phyloP scores from a whole-genome alignment of 1,140 invertebrate genomes.

The Cydia strobilella region DNA sequence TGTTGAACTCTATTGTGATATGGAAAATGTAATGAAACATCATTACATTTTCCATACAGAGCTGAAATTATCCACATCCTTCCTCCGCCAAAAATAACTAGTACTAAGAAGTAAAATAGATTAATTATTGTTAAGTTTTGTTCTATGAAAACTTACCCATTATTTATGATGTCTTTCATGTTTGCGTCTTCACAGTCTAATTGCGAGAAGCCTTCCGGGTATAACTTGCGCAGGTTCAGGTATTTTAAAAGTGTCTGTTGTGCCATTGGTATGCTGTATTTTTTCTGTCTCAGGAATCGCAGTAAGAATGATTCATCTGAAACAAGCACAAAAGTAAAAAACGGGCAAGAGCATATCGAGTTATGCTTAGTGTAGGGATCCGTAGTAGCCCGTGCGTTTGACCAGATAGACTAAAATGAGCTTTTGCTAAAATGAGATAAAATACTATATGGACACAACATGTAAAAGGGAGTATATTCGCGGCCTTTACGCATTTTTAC shows the following conservation, averaged over 20 bases:
- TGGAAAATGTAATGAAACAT: no score
- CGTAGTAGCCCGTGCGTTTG: no score
- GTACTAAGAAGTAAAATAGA: neutral
- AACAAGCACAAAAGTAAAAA: slow-evolving; percentile 38
- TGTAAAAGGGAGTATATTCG: no score
- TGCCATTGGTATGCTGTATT: slow-evolving; percentile 89
- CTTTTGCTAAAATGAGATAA: no score
- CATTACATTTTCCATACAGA: no score
- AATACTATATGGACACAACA: no score
- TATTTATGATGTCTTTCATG: slow-evolving; percentile 83
- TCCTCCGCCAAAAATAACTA: no score
- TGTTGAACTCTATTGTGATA: no score
- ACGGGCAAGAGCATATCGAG: neutral
- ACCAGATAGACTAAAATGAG: no score
- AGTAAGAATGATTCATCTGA: slow-evolving; percentile 87
- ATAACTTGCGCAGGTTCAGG: slow-evolving; percentile 85
- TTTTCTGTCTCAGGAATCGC: slow-evolving; percentile 88
- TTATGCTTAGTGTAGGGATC: no score
- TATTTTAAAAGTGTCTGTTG: slow-evolving; percentile 90
- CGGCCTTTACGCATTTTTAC: no score
- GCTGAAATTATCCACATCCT: no score
- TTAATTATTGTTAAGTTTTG: neutral
- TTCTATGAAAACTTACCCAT: slow-evolving; percentile 78
- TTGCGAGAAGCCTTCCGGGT: slow-evolving; percentile 82
- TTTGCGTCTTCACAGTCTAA: slow-evolving; percentile 84